Conservation (phyloP, 2,113 vertebrate species). For the Setophaga coronata region DNA sequence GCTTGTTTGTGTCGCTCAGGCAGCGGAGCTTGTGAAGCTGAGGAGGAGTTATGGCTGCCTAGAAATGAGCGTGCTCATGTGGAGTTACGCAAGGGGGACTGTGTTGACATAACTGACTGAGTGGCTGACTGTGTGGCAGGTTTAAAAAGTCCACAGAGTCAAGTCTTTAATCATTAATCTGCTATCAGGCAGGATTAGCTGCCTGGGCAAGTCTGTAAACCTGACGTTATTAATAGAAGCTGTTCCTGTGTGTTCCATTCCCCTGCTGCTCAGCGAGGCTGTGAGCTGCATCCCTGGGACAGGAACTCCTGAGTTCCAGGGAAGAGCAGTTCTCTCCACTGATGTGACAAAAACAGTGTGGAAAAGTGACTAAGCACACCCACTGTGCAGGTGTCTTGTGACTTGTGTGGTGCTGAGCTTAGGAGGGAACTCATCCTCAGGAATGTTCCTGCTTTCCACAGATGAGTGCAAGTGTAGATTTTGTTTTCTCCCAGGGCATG, state of each 20-base stretch:
- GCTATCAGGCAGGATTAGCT: conserved; percentile 29
- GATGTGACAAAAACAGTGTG: not conserved
- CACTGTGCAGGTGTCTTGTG: not conserved
- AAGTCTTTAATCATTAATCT: conserved; percentile 59
- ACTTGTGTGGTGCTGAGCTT: not conserved
- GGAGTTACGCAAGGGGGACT: not conserved
- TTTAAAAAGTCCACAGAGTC: not conserved
- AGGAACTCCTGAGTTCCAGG: not conserved
- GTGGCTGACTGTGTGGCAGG: not conserved
- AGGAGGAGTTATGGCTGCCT: not conserved
- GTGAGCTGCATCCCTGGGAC: not conserved
- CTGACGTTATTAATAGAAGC: conserved; percentile 6
- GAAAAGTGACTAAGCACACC: not conserved
- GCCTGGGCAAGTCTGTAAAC: conserved; percentile 13
- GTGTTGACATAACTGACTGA: conserved; percentile 11
- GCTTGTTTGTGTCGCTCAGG: not conserved
- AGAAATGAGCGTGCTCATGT: not conserved
- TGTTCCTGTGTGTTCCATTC: not conserved
- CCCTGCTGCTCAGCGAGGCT: not conserved
- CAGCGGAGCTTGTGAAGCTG: not conserved
- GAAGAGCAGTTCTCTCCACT: not conserved
- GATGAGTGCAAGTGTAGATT: not conserved
- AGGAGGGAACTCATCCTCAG: not conserved
- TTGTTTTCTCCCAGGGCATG: not conserved
- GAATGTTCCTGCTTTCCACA: not conserved